Evolutionary conservation across 2,113 vertebrate species (phyloP), one percentile per base, ranked within the genome.

Genomic region (Salminus brasiliensis): DNA sequence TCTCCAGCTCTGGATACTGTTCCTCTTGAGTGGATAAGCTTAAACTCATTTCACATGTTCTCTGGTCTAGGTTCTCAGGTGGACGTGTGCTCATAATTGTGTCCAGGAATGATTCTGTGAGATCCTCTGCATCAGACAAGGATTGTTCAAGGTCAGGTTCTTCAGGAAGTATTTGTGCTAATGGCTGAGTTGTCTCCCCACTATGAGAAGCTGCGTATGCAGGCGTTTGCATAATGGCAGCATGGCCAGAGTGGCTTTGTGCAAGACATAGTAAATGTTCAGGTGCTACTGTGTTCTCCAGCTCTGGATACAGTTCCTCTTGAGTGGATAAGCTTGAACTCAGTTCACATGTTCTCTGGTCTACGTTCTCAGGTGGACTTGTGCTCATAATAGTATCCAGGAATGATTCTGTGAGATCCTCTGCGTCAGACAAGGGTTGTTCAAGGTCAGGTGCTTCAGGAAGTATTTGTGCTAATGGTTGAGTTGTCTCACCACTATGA

Each of bases 401-500:
- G 5, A 72, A 63, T 29, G 78, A 67, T 55, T 29, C 11, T 49
- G 43, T 41, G 36, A 47, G 32, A 39, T 63, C 47, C 6, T 32
- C 43, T 53, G 67, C 5, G 34, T 70, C 39, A 12, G 43, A 74
- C 29, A 67, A 21, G 0, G 47, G 45, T 47, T 55, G 34, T 43
- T 25, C 32, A 25, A 68, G 12, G 29, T 77, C 34, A 53, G 62
- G 0, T 36, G 69, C 23, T 23, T 66, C 32, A 43, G 43, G 62
- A 25, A 47, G 25, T 3, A 66, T 47, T 36, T 23, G 18, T 21
- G 25, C 43, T 16, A 74, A 43, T 49, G 68, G 60, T 21, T 32
- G 70, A 57, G 47, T n/a, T 27, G 41, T 43, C 10, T 79, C 57
- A 72, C 16, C 34, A 32, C 49, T 45, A 47, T 80, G 62, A n/a